These are phyloP conservation scores for mouse (Mus musculus) DNA, from an alignment of 2,113 vertebrate genomes.

Conservation along the genomic window DNA sequence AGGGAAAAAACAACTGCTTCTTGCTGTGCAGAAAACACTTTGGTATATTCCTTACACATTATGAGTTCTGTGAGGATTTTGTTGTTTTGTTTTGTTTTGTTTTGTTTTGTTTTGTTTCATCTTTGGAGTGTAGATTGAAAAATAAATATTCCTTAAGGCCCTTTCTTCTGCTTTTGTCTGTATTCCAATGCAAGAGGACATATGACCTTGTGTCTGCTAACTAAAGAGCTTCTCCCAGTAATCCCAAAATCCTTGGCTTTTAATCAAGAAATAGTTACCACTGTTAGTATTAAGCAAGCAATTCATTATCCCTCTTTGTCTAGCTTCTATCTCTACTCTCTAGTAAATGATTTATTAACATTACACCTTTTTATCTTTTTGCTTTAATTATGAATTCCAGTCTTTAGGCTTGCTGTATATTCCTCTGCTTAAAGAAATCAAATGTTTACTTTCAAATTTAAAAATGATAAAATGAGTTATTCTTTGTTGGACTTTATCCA, in stretches of 20 bases:
- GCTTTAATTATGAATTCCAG: neutral
- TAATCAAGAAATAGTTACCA: conserved; percentile 43
- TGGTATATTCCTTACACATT: conserved; percentile 2
- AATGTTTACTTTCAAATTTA: conserved; percentile 28
- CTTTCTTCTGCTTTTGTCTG: conserved; percentile 13
- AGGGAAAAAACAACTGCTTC: conserved; percentile 21
- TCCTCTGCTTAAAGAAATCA: conserved; percentile 39
- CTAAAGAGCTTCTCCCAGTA: neutral
- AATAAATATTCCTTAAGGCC: conserved; percentile 22
- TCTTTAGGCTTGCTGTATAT: neutral
- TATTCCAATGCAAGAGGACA: neutral
- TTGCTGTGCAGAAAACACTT: conserved; percentile 15
- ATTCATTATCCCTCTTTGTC: conserved; percentile 41
- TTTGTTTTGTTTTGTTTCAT: neutral
- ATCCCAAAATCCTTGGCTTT: neutral
- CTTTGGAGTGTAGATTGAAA: conserved; percentile 52
- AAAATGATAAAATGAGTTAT: neutral
- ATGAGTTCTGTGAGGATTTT: neutral
- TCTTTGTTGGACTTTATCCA: neutral
- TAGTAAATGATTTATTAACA: conserved; percentile 53
- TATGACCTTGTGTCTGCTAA: neutral
- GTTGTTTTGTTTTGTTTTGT: no score
- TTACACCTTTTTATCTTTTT: neutral
- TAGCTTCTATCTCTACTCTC: conserved; percentile 4
- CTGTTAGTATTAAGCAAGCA: conserved; percentile 32